These are phyloP conservation scores for Poecilia velifera DNA, from an alignment of 2,797 vertebrate genomes.

Conservation along the genomic window DNA sequence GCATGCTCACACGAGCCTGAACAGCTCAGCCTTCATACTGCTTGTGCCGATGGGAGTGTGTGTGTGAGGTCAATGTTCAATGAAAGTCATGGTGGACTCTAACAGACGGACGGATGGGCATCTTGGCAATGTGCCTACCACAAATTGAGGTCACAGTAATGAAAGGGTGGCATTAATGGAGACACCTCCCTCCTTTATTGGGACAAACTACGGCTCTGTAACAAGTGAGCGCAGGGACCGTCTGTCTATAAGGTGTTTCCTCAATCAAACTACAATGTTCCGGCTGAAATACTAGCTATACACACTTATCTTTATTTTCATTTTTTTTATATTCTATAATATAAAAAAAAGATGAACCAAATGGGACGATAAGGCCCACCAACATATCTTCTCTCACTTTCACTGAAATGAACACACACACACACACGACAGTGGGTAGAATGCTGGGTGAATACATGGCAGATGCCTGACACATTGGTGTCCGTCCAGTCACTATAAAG, in stretches of 20 bases:
- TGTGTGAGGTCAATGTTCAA: conserved; percentile 21
- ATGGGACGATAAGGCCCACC: conserved; percentile 24
- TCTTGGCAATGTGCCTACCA: conserved; percentile 45
- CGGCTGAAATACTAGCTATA: conserved; percentile 26
- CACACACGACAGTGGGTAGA: conserved; percentile 52
- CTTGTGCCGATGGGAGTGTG: conserved; percentile 5
- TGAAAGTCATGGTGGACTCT: conserved; percentile 24
- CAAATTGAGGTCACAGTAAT: conserved; percentile 71
- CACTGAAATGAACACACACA: conserved; percentile 32
- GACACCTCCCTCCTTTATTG: conserved; percentile 6
- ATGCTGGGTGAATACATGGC: conserved; percentile 66
- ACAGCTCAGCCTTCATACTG: conserved; percentile 2
- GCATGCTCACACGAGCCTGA: background rate
- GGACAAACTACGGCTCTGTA: conserved; percentile 22
- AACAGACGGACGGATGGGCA: conserved; percentile 43
- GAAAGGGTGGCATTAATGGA: conserved; percentile 49
- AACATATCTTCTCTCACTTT: conserved; percentile 32
- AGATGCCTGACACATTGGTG: conserved; percentile 83
- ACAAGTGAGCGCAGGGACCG: background rate
- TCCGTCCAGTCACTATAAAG: conserved; percentile 82
- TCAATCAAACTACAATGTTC: conserved; percentile 27
- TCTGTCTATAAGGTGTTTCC: conserved; percentile 23
- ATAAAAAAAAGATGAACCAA: conserved; percentile 15
- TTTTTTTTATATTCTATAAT: background rate
- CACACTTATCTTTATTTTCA: background rate